Base-by-base conservation (phyloP, 2,113 vertebrate genomes). In the Upupa epops region DNA sequence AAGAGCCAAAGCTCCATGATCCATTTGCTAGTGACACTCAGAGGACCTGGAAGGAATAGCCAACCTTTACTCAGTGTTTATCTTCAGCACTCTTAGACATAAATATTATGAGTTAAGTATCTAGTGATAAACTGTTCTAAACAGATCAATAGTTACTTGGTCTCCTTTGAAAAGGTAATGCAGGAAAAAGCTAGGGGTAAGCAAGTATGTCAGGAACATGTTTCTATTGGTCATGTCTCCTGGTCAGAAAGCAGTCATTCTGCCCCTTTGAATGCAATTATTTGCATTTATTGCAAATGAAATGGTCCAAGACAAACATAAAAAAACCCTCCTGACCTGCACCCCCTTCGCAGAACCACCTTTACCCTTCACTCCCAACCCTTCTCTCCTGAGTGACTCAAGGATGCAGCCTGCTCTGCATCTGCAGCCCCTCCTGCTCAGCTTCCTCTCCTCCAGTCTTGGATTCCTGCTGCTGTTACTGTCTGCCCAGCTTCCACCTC, bases 371-470 rank as follows among this genome's bases (percentile, higher is more conserved):
- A 9, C 4, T 13, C 19, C 36, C 4, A 1, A 19, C 25, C 3
- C 22, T 51, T 56, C 22, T 64, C 20, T 21, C 18, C 11, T 1
- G 3, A 32, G n/a, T 8, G 15, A 12, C 9, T 0, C 37, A 37
- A 40, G 51, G 12, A 11, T 55, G 52, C 36, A 28, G 25, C 13
- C 45, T 17, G 45, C 45, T 17, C n/a, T n/a, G n/a, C n/a, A n/a
- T n/a, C 17, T 16, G 12, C 52, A 17, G 52, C 52, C 28, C 52
- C 52, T 29, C 52, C 52, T 14, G 52, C 52, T 20, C 46, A 8
- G 13, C 46, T 48, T 26, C 51, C 13, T 26, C 51, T 52, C 51
- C 51, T 52, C 51, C 24, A 22, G 49, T 42, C 49, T 22, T 24
- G 49, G 49, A 12, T 24, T 51, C 49, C 49, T 21, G 11, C 49